phyloP scores from a whole-genome alignment of 1,140 invertebrate genomes.

The Adoxophyes honmai region DNA sequence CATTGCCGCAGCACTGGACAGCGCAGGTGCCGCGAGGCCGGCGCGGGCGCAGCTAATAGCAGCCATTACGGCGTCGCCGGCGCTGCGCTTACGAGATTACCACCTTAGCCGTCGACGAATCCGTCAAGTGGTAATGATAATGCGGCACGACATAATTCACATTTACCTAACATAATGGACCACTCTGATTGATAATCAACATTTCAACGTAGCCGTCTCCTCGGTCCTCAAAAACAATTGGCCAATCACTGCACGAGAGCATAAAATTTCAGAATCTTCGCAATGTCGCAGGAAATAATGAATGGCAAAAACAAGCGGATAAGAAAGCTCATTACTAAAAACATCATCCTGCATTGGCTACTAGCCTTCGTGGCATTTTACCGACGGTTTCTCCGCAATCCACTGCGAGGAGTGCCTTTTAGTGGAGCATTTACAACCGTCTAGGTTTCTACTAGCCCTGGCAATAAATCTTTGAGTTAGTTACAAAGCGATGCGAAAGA shows the following conservation, averaged over 20 bases:
- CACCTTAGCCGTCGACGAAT: too few species aligned
- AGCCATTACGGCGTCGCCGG: neutral
- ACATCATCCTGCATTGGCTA: neutral
- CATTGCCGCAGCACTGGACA: slow-evolving; percentile 2
- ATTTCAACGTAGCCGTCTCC: too few species aligned
- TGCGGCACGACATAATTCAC: too few species aligned
- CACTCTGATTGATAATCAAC: too few species aligned
- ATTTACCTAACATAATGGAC: too few species aligned
- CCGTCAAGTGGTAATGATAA: too few species aligned
- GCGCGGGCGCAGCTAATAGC: neutral
- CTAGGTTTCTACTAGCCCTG: neutral
- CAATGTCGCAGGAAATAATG: neutral
- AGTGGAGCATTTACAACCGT: neutral
- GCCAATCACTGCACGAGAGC: too few species aligned
- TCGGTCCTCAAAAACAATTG: too few species aligned
- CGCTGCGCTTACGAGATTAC: neutral
- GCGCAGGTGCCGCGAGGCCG: neutral
- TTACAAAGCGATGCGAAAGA: neutral
- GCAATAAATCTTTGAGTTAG: neutral
- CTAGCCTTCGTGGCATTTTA: neutral
- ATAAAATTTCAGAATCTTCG: too few species aligned
- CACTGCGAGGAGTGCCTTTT: neutral
- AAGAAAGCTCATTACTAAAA: slow-evolving; percentile 11
- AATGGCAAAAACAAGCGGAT: neutral
- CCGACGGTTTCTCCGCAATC: neutral